Evolutionary conservation across 2,888 invertebrate genomes (phyloP).

Genomic region (Pandemis corylana): DNA sequence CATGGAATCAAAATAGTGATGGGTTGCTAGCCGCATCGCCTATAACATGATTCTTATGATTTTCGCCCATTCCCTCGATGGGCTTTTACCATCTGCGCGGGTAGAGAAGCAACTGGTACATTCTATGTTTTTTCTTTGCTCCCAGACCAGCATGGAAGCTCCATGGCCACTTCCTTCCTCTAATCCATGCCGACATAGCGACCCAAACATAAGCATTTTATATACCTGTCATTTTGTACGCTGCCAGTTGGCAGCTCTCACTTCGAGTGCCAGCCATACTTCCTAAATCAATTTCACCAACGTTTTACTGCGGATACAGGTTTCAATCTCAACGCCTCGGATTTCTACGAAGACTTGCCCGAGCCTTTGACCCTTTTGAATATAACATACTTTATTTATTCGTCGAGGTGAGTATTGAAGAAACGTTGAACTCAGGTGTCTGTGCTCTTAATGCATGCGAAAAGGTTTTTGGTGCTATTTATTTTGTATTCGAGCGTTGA

Average conservation of each 20-base stretch:
- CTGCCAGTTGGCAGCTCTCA: background rate
- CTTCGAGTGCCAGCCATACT: background rate
- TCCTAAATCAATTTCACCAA: background rate
- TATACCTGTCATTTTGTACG: background rate
- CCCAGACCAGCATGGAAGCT: too few relatives aligned
- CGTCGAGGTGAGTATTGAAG: background rate
- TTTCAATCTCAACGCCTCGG: background rate
- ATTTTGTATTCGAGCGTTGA: background rate
- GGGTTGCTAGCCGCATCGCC: too few relatives aligned
- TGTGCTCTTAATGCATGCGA: background rate
- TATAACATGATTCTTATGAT: too few relatives aligned
- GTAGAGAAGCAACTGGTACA: too few relatives aligned
- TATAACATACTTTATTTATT: background rate
- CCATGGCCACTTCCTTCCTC: too few relatives aligned
- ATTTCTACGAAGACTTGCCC: background rate
- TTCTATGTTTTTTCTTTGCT: too few relatives aligned
- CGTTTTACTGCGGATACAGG: background rate
- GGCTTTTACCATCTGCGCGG: too few relatives aligned
- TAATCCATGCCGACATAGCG: too few relatives aligned
- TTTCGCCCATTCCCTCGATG: too few relatives aligned
- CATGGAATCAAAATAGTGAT: too few relatives aligned
- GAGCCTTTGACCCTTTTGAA: conserved; percentile 7
- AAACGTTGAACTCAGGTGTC: background rate
- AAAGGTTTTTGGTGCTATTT: background rate
- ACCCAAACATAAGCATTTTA: too few relatives aligned